Conservation (phyloP, 2,797 vertebrate species). For the Morus bassanus region DNA sequence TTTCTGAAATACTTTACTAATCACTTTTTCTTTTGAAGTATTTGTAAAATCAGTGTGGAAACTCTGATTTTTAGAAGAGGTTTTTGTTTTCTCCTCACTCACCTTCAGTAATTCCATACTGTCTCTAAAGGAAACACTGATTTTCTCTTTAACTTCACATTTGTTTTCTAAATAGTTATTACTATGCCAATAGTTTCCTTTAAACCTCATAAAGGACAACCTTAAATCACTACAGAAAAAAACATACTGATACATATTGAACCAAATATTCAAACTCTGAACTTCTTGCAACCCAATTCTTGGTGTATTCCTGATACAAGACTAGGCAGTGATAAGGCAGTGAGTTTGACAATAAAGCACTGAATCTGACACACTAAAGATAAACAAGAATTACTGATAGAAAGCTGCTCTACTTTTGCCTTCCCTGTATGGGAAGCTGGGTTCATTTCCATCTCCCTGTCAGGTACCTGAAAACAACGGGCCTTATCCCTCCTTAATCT, state of each 20-base stretch:
- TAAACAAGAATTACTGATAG: slow-evolving; percentile 69
- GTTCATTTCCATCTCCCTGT: slow-evolving; percentile 54
- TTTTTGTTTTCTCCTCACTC: neutral
- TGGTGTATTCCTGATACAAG: slow-evolving; percentile 33
- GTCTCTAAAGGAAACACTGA: neutral
- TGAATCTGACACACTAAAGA: slow-evolving; percentile 64
- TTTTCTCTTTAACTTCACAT: neutral
- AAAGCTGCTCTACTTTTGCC: slow-evolving; percentile 58
- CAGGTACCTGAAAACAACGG: slow-evolving; percentile 62
- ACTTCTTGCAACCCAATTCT: slow-evolving; percentile 33
- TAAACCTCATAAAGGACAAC: neutral
- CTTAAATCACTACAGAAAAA: slow-evolving; percentile 15
- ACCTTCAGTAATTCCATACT: neutral
- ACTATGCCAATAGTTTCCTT: neutral
- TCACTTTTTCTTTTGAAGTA: neutral
- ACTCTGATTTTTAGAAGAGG: neutral
- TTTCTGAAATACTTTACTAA: slow-evolving; percentile 33
- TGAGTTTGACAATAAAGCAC: slow-evolving; percentile 54
- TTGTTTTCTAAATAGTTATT: slow-evolving; percentile 20
- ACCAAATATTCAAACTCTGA: slow-evolving; percentile 21
- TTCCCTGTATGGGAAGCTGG: slow-evolving; percentile 5
- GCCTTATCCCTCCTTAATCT: slow-evolving; percentile 65
- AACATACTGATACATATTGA: neutral
- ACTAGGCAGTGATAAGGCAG: slow-evolving; percentile 55
- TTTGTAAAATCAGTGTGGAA: slow-evolving; percentile 1